A percentile compares a stretch with the other conserved stretches of the same genome.
Evolutionary conservation across 2,113 vertebrate genomes (phyloP).

Genomic region (Numenius arquata): DNA sequence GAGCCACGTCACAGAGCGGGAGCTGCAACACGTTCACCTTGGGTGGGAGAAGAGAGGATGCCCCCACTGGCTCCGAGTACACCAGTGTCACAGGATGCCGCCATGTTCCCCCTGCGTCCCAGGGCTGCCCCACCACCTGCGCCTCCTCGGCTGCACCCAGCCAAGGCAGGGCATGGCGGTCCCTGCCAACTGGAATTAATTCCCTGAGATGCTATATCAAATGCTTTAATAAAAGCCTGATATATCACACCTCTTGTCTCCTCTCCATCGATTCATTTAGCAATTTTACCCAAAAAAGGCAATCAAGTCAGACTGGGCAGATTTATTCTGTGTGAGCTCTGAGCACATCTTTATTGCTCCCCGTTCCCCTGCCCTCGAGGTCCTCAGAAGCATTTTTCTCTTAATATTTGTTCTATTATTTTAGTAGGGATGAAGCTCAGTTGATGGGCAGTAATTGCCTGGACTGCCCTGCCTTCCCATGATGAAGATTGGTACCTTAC

Average conservation of each 20-base stretch:
- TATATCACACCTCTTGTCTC: conserved; percentile 48
- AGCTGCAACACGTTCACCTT: background rate
- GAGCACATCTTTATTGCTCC: conserved; percentile 48
- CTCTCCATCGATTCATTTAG: conserved; percentile 39
- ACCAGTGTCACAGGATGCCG: background rate
- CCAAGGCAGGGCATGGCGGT: background rate
- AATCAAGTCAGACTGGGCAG: background rate
- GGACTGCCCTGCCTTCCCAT: background rate
- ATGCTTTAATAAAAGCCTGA: conserved; percentile 45
- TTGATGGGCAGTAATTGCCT: conserved; percentile 56
- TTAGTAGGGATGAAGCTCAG: conserved; percentile 15
- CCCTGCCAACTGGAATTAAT: background rate
- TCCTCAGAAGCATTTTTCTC: conserved; percentile 45
- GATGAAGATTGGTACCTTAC: conserved; percentile 31
- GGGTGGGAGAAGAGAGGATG: background rate
- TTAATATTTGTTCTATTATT: conserved; percentile 54
- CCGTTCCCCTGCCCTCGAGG: conserved; percentile 10
- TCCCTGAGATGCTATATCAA: conserved; percentile 14
- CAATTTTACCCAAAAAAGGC: conserved; percentile 46
- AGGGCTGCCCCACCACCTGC: rapidly evolving
- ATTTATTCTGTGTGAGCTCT: conserved; percentile 39
- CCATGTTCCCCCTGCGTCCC: rapidly evolving
- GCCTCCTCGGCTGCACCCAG: background rate
- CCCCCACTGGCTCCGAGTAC: rapidly evolving
- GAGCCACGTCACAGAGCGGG: rapidly evolving